phyloP scores from a whole-genome alignment of 1,140 invertebrate genomes.

The Achroia grisella region DNA sequence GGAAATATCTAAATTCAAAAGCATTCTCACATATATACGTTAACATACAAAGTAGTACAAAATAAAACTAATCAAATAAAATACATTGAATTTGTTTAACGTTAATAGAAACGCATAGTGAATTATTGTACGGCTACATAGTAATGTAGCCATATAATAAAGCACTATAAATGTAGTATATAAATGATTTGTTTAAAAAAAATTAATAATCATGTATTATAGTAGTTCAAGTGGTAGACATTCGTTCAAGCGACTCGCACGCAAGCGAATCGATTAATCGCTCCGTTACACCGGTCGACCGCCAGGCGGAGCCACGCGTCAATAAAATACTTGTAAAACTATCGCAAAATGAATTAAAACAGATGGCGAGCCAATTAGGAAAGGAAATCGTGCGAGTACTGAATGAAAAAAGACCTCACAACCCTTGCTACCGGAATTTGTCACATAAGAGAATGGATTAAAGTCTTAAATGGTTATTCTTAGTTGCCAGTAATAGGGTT shows the following conservation, averaged over 20 bases:
- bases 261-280: slow-evolving; percentile 68
- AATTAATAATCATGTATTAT: slow-evolving; percentile 37
- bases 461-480: slow-evolving; percentile 26
- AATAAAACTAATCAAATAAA: no score
- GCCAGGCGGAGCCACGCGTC: slow-evolving; percentile 65
- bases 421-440: slow-evolving; percentile 19
- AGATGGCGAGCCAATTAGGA: slow-evolving; percentile 71
- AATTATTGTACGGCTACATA: neutral
- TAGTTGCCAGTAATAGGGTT: slow-evolving; percentile 43
- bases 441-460: slow-evolving; percentile 18
- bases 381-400: slow-evolving; percentile 67
- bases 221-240: slow-evolving; percentile 27
- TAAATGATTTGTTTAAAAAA: slow-evolving; percentile 23
- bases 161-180: slow-evolving; percentile 20
- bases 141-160: neutral
- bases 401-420: slow-evolving; percentile 53
- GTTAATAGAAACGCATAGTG: no score
- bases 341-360: slow-evolving; percentile 72
- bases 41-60: no score
- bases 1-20: no score
- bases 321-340: slow-evolving; percentile 72
- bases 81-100: no score
- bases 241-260: slow-evolving; percentile 49
- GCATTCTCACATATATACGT: no score
- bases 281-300: slow-evolving; percentile 40